Base-by-base conservation (phyloP, 2,113 vertebrate genomes). In the Apteryx owenii region DNA sequence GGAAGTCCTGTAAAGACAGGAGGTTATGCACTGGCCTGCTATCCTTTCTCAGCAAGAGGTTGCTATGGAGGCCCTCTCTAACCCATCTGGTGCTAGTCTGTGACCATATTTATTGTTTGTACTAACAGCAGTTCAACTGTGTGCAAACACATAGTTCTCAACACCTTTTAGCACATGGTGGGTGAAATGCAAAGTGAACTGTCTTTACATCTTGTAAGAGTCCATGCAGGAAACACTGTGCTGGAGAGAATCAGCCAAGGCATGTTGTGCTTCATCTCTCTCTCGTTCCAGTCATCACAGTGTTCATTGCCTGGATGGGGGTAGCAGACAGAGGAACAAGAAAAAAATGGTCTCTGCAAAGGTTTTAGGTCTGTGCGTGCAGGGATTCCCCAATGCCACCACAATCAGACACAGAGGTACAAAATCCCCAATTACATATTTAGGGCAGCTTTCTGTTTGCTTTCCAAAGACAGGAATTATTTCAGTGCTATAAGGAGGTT, bases 231-330 rank as follows among this genome's bases (percentile, higher is more conserved):
- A 64, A 76, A 46, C 17, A 50, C 18, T 28, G 17, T 9, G 21
- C 12, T 77, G 44, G 62, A 89, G n/a, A 79, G 23, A 82, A 82
- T 60, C 51, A 68, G 66, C 79, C 87, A 31, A 58, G 56, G 26
- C 16, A 31, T 31, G 71, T 50, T 56, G 20, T n/a, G 79, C 51
- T 69, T 90, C 53, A 69, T 31, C 8, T 8, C 0, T 1, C 4
- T 80, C 48, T 61, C 10, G 14, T 69, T 69, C 18, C 53, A 88
- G n/a, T 9, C 58, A 38, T 10, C 38, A 14, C 16, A 61, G 25
- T 2, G 0, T 23, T 82, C 0, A 0, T 10, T 85, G 44, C 3
- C 56, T 85, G 58, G 38, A n/a, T 69, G 16, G 2, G 2, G 28
- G 16, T 4, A 85, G 31, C 42, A 90, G 38, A 71, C 72, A 56